A percentile compares a stretch with the other conserved stretches of the same genome.
Conservation (phyloP, 2,888 invertebrate genomes). For the Micoletzkya japonica region DNA sequence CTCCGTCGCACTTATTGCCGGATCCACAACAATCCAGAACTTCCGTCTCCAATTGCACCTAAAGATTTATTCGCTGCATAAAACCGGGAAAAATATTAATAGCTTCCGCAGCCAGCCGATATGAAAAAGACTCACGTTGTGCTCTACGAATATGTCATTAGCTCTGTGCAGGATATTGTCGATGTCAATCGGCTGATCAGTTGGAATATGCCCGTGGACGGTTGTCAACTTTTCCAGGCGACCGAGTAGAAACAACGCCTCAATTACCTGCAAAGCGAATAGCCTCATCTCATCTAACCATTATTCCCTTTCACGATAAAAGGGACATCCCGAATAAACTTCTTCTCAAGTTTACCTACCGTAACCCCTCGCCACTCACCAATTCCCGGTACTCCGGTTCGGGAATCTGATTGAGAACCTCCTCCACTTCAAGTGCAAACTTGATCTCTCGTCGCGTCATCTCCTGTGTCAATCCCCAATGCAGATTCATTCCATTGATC, state of each 20-base stretch:
- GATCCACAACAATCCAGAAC: slow-evolving; percentile 87
- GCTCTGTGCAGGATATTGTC: slow-evolving; percentile 91
- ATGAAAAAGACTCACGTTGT: slow-evolving; percentile 75
- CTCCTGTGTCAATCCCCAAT: slow-evolving; percentile 81
- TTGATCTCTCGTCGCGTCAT: slow-evolving; percentile 98
- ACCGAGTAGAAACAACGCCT: slow-evolving; percentile 93
- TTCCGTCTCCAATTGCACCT: slow-evolving; percentile 85
- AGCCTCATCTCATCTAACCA: slow-evolving; percentile 6
- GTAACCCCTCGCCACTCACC: slow-evolving; percentile 31
- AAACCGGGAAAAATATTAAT: neutral
- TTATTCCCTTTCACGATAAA: slow-evolving; percentile 2
- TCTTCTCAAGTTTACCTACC: neutral
- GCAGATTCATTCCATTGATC: slow-evolving; percentile 86
- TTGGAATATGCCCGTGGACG: slow-evolving; percentile 44
- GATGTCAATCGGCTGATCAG: slow-evolving; percentile 69
- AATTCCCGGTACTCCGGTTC: slow-evolving; percentile 87
- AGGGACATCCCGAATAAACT: too few relatives aligned
- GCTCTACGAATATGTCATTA: slow-evolving; percentile 89
- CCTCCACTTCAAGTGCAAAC: slow-evolving; percentile 95
- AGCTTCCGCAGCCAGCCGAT: neutral
- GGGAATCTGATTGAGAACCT: slow-evolving; percentile 91
- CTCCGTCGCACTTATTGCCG: slow-evolving; percentile 77
- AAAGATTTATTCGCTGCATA: slow-evolving; percentile 44
- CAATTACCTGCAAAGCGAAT: slow-evolving; percentile 72
- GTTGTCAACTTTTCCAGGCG: slow-evolving; percentile 71